These are phyloP conservation scores for Dolichoris vasculosae DNA, from an alignment of 1,140 invertebrate species.

Conservation along the genomic window DNA sequence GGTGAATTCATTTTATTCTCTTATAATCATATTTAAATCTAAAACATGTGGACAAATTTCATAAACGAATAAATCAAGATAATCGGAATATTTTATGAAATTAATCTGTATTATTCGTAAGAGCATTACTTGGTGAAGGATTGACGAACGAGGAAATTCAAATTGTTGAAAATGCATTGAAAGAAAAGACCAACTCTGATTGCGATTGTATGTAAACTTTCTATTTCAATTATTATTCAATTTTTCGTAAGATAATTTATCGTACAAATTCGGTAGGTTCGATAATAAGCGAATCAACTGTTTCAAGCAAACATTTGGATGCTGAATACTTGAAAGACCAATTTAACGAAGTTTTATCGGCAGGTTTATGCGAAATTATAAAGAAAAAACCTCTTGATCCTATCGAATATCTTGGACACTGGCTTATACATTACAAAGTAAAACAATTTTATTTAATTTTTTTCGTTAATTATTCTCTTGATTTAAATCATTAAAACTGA, in stretches of 20 bases:
- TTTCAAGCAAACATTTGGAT: not conserved
- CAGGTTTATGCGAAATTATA: constrained; percentile 59
- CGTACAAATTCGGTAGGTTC: not conserved
- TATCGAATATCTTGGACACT: constrained; percentile 65
- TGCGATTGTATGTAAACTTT: constrained; percentile 27
- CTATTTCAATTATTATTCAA: not conserved
- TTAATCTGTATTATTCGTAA: not conserved
- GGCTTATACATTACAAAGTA: constrained; percentile 63
- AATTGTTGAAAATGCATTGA: not conserved
- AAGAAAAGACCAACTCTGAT: not conserved
- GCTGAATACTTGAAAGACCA: constrained; percentile 49
- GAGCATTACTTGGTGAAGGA: not conserved
- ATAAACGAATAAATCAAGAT: not conserved
- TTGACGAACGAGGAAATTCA: constrained; percentile 41
- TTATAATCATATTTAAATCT: not conserved
- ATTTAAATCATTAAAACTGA: too few species aligned
- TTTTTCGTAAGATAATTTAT: not conserved
- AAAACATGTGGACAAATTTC: not conserved
- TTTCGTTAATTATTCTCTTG: too few species aligned
- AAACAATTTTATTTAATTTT: not conserved
- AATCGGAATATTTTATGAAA: not conserved
- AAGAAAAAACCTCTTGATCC: constrained; percentile 62
- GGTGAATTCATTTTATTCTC: constrained; percentile 27
- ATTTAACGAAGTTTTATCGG: constrained; percentile 54
- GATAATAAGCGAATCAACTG: not conserved